These are phyloP conservation scores for Palythoa grandis DNA, from an alignment of 92 coral and sea anemone species.

Conservation along the genomic window DNA sequence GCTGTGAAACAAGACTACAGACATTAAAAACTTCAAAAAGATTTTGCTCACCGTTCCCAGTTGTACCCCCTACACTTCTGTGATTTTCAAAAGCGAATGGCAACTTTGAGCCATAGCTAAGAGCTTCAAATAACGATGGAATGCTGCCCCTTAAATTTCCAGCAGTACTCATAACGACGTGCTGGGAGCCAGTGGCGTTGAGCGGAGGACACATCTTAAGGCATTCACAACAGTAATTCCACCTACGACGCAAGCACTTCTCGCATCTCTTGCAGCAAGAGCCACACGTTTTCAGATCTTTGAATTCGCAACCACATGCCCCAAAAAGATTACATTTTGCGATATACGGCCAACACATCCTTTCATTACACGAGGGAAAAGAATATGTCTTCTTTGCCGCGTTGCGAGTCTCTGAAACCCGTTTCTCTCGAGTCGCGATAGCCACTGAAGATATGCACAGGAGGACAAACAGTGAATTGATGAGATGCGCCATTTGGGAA, in stretches of 20 bases:
- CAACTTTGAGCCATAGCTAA: slow-evolving; percentile 60
- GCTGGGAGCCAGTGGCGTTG: slow-evolving; percentile 24
- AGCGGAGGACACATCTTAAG: slow-evolving; percentile 62
- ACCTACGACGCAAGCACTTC: slow-evolving; percentile 65
- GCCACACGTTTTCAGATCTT: neutral
- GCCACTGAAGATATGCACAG: slow-evolving; percentile 1
- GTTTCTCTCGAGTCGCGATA: neutral
- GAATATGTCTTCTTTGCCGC: neutral
- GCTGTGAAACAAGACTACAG: too few species aligned
- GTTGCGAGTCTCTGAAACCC: neutral
- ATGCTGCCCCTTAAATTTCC: slow-evolving; percentile 63
- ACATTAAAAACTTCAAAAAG: too few species aligned
- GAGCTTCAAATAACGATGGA: slow-evolving; percentile 73
- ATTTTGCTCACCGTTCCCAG: slow-evolving; percentile 14
- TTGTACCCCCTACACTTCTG: too few species aligned
- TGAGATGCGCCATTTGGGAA: slow-evolving; percentile 12
- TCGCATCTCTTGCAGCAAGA: slow-evolving; percentile 67
- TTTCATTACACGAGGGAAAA: slow-evolving; percentile 9
- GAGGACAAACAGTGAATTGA: neutral
- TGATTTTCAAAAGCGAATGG: slow-evolving; percentile 51
- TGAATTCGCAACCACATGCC: neutral
- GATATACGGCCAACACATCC: slow-evolving; percentile 10
- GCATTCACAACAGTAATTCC: slow-evolving; percentile 77
- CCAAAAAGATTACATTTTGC: slow-evolving; percentile 13
- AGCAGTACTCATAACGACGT: slow-evolving; percentile 46